Conservation (phyloP, 92 coral and sea anemone species). For the Zoanthus solanderi region DNA sequence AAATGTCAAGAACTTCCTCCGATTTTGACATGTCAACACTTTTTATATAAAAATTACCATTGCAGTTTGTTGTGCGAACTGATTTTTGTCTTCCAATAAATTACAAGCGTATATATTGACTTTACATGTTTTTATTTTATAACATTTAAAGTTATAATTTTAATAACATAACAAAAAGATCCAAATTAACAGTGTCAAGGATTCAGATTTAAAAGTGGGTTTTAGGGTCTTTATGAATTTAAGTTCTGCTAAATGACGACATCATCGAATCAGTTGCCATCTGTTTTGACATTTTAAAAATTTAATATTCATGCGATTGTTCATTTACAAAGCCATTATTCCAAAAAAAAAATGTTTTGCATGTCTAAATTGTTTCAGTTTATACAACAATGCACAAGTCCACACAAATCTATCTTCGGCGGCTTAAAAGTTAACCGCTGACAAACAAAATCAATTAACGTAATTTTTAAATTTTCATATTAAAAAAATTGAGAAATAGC, state of each 20-base stretch:
- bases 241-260: neutral
- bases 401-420: too few relatives aligned
- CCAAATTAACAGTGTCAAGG: neutral
- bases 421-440: too few relatives aligned
- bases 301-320: neutral
- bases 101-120: neutral
- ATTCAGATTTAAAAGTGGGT: neutral
- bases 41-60: neutral
- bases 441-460: too few relatives aligned
- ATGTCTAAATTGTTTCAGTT: too few relatives aligned
- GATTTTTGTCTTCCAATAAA: neutral
- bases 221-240: neutral
- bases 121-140: neutral
- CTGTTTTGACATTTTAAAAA: neutral
- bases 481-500: too few relatives aligned
- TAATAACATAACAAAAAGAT: neutral
- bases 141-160: neutral
- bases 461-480: too few relatives aligned
- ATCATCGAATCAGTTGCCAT: neutral
- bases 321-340: neutral
- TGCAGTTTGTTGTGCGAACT: neutral
- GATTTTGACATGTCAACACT: constrained; percentile 37
- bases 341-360: neutral
- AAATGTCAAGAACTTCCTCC: neutral
- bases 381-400: too few relatives aligned